Conservation (phyloP, 64 coral and sea anemone genomes). For the Hydrozoanthus tunicans region DNA sequence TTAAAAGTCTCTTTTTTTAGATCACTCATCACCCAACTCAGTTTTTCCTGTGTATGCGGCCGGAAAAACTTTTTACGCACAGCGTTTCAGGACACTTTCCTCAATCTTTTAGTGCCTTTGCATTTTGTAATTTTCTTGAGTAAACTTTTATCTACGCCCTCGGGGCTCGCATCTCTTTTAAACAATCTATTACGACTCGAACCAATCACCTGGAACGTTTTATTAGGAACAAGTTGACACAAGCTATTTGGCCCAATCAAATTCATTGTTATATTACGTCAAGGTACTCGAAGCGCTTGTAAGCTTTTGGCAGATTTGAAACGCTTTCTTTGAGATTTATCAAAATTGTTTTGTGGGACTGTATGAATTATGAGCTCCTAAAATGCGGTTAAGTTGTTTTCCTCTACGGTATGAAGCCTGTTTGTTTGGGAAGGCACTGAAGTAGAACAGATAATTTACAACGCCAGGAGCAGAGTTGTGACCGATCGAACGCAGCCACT, state of each 20-base stretch:
- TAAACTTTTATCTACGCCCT: neutral
- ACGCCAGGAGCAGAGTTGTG: constrained; percentile 14
- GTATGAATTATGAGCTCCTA: constrained; percentile 43
- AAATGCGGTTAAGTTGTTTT: constrained; percentile 11
- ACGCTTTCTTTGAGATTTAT: constrained; percentile 51
- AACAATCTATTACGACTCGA: constrained; percentile 14
- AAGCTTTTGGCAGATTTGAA: constrained; percentile 45
- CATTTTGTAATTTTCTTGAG: neutral
- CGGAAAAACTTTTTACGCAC: neutral
- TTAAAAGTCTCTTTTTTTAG: neutral
- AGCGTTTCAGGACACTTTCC: neutral
- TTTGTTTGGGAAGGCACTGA: constrained; percentile 22
- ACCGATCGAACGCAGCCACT: neutral
- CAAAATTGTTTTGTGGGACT: constrained; percentile 34
- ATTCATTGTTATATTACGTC: constrained; percentile 23
- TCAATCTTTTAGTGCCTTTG: neutral
- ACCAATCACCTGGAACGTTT: constrained; percentile 53
- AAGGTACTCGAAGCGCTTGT: constrained; percentile 33
- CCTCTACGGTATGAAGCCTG: neutral
- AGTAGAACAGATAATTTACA: constrained; percentile 32
- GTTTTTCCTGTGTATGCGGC: neutral
- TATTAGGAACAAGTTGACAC: constrained; percentile 27
- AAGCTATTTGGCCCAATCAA: constrained; percentile 38
- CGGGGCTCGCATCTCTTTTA: neutral
- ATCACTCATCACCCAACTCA: neutral